phyloP scores from a whole-genome alignment of 2,888 invertebrate genomes.

The Azorinus chamasolen region DNA sequence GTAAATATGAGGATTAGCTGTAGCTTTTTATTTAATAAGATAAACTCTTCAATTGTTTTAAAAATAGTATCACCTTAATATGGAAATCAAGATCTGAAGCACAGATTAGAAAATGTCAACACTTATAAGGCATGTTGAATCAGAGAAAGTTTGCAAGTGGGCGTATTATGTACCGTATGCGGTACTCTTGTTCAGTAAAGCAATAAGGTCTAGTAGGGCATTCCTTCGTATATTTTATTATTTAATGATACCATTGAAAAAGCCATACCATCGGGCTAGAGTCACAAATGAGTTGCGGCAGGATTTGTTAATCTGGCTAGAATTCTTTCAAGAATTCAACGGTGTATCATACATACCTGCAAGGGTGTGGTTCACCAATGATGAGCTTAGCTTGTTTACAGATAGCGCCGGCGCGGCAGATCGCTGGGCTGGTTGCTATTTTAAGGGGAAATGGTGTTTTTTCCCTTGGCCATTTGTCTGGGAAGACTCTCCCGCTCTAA shows the following conservation, averaged over 20 bases:
- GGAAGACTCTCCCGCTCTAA: slow-evolving; percentile 13
- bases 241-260: not conserved
- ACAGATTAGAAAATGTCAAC: no score
- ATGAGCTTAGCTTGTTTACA: slow-evolving; percentile 14
- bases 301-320: not conserved
- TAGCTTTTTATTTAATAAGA: no score
- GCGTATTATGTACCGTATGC: no score
- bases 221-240: slow-evolving; percentile 38
- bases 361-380: slow-evolving; percentile 12
- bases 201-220: slow-evolving; percentile 35
- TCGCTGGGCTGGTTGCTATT: no score
- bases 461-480: slow-evolving; percentile 6
- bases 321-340: not conserved
- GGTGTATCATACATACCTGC: not conserved
- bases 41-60: no score
- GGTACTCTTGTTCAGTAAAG: slow-evolving; percentile 27
- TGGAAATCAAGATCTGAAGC: no score
- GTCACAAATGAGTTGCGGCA: not conserved
- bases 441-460: slow-evolving; percentile 11
- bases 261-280: not conserved
- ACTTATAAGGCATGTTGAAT: no score
- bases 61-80: no score
- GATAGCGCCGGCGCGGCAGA: slow-evolving; percentile 16
- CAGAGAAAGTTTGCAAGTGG: no score
- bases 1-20: no score